A percentile compares a stretch with the other conserved stretches of the same genome.
These are phyloP conservation scores for Dendrolimus houi DNA, from an alignment of 2,888 invertebrate genomes.

Conservation along the genomic window DNA sequence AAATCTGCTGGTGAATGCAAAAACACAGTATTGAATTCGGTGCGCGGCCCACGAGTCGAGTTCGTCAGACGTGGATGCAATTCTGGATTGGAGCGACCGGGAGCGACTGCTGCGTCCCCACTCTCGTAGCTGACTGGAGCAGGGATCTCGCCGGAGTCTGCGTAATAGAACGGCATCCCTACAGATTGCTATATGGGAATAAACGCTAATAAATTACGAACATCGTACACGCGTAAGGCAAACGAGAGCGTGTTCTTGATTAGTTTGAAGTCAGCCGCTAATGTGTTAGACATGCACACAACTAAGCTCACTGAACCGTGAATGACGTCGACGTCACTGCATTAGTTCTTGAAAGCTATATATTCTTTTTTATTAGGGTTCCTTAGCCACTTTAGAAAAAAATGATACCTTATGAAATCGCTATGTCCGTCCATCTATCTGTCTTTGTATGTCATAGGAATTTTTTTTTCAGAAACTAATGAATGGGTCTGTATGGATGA, in stretches of 20 bases:
- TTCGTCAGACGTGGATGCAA: conserved; percentile 27
- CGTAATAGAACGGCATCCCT: conserved; percentile 71
- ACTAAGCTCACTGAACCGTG: conserved; percentile 15
- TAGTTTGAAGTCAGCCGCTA: conserved; percentile 70
- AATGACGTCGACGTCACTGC: conserved; percentile 7
- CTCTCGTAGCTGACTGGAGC: conserved; percentile 65
- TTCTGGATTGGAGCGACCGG: conserved; percentile 18
- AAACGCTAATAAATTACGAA: conserved; percentile 74
- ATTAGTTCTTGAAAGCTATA: conserved; percentile 11
- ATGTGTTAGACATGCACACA: conserved; percentile 46
- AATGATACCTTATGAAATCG: no score
- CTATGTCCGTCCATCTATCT: no score
- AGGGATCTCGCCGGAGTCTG: conserved; percentile 71
- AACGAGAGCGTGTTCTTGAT: conserved; percentile 64
- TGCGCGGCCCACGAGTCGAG: conserved; percentile 30
- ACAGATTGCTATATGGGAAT: conserved; percentile 74
- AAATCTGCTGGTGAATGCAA: conserved; percentile 27
- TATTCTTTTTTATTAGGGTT: conserved; percentile 8
- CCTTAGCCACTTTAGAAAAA: no score
- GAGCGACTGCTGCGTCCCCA: conserved; percentile 53
- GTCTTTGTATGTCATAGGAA: no score
- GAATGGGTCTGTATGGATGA: no score
- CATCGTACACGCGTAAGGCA: conserved; percentile 65
- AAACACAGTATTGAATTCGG: conserved; percentile 33
- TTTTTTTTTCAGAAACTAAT: no score